Evolutionary conservation across 2,113 vertebrate genomes (phyloP), one percentile per base, ranked within the genome.

Genomic region (Falco punctatus): DNA sequence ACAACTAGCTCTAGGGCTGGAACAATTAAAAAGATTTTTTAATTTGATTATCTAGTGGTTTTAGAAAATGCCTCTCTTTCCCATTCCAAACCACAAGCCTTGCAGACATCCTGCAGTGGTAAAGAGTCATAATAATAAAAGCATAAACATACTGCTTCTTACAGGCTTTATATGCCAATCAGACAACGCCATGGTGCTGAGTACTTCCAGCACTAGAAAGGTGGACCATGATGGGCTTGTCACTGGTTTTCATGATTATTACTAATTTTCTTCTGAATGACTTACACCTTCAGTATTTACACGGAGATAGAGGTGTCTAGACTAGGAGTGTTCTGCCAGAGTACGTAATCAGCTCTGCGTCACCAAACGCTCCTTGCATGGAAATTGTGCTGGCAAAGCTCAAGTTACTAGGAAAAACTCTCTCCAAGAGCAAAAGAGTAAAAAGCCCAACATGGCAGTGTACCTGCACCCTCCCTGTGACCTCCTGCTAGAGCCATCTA

Each of bases 21-120:
- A 95, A 81, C 91, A 96, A 96, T 91, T 96, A 83, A 73, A 80
- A 80, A 82, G 62, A 48, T 64, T 81, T 92, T 90, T 66, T 9
- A 78, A 95, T 85, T 78, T 96, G 40, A 92, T 97, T 95, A 92
- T 88, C 93, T 94, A 74, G 91, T 86, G 91, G 67, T 75, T 96
- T 91, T 51, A 71, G 28, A 91, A 82, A 89, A 92, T 18, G 14
- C 6, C 26, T 77, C 67, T 48, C 80, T 91, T 72, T 65, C 81
- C 65, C 66, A 64, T 80, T 94, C 91, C 91, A 96, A 94, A 77
- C 84, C 94, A 48, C 91, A 95, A 93, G 42, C 48, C 62, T 88
- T 78, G n/a, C 48, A 94, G 59, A 73, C 74, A 85, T 55, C 54
- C 52, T 70, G 26, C 78, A 73, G 58, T 77, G 54, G 65, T 82